Base-by-base conservation (phyloP, 92 coral and sea anemone genomes). In the Porites cylindrica region DNA sequence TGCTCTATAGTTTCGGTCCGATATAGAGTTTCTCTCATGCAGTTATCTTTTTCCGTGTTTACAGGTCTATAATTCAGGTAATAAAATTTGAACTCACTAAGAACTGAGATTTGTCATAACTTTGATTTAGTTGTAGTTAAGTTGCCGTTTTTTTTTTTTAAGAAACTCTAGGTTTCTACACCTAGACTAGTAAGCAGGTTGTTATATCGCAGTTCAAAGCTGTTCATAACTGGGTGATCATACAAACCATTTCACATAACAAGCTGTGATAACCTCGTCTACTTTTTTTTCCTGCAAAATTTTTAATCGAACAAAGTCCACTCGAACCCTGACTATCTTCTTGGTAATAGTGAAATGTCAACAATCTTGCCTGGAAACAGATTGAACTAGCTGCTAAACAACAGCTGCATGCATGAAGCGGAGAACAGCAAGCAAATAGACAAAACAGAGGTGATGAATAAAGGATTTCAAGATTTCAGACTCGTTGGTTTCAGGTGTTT, bases 401-500 rank as follows among this genome's bases (percentile, higher is more conserved):
- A 76, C 86, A 54, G 86, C 78, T 43, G 23, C 21, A 38, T 38
- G 47, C 21, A 38, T 38, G 47, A 38, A 38, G 47, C 47, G 10
- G 7, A 38, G 32, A n/a, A 59, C 6, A 43, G 32, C 38, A 29
- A 32, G 38, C 54, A 63, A 12, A 13, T 84, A 84, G 75, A 84
- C 88, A 74, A 66, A 84, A 84, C 88, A 84, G 78, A 17, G 12
- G n/a, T 10, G 52, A 3, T 53, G 73, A 74, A 75, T 62, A 75
- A 84, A 73, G 72, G 66, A n/a, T 47, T 19, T 62, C 51, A 62
- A 51, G 32, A 84, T 64, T 74, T 75, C 75, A 47, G 75, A 66
- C 71, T 75, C 80, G 51, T 21, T 73, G 47, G n/a, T 64, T 64
- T 83, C 80, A 72, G 87, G 82, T 84, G 75, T 63, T 20, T 74